Evolutionary conservation across 2,888 invertebrate species (phyloP), one percentile per base, ranked within the genome.

Genomic region (Branchipolynoe longqiensis): DNA sequence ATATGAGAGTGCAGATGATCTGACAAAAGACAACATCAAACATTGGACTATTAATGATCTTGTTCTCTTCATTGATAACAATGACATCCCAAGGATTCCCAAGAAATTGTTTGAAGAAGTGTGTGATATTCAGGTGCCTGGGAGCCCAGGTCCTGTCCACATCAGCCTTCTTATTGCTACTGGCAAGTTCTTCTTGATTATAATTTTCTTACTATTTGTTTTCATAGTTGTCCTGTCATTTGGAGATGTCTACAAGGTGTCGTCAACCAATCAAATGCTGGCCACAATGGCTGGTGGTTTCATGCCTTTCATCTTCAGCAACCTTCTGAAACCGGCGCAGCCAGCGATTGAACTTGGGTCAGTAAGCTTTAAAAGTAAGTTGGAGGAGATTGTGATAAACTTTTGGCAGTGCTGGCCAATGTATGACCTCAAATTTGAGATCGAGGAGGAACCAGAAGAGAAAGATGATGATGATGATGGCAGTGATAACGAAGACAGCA

Each of bases 191-290:
- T 88, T 92, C 69, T 91, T 92, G 40, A 93, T 93, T 85, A 91
- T 93, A 0, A 86, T 92, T 0, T 93, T 93, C 87, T 87, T 93
- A 0, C 88, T 92, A 83, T 93, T 93, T 88, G 92, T 93, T 0
- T 92, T 93, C 90, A 90, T 93, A 48, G 93, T 93, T 31, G 93
- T 93, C 38, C 90, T 92, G 91, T 92, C 93, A 4, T 93, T 88
- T 58, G 88, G 88, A n/a, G 87, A 88, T 40, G 84, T 86, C 22
- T 88, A 88, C 82, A 87, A 88, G 36, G 78, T 88, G 8, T 88
- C 88, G 8, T 84, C 86, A 25, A 88, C 86, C 18, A 88, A 88
- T 69, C 87, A 88, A 78, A 88, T 85, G 83, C 48, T 88, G 62
- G 88, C 88, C 2, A 88, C 88, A 6, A 85, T 88, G 87, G 88